Conservation (phyloP, 1,140 invertebrate species). For the Drosophila virilis region DNA sequence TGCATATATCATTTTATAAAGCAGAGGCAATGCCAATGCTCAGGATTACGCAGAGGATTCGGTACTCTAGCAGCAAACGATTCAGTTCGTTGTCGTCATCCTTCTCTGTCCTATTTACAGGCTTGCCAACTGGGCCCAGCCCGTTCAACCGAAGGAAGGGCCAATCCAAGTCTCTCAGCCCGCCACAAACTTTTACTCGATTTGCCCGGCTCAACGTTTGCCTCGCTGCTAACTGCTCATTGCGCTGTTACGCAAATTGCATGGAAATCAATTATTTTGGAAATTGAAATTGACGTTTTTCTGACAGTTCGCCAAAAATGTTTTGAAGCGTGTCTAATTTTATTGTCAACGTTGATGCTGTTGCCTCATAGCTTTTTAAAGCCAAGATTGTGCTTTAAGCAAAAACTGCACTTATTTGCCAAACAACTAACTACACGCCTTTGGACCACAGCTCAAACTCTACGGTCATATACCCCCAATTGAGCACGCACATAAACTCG, state of each 20-base stretch:
- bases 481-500: conserved; percentile 69
- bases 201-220: conserved; percentile 6
- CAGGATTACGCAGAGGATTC: conserved; percentile 31
- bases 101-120: conserved; percentile 22
- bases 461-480: conserved; percentile 55
- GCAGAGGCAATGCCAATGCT: conserved; percentile 1
- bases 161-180: neutral
- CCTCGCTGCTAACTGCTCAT: conserved; percentile 60
- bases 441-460: conserved; percentile 19
- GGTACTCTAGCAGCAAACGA: conserved; percentile 31
- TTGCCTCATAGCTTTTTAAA: conserved; percentile 16
- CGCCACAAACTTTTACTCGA: conserved; percentile 4
- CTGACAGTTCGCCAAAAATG: conserved; percentile 78
- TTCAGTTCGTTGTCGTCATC: conserved; percentile 20
- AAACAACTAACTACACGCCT: neutral
- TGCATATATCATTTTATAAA: conserved; percentile 51
- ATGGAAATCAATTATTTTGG: conserved; percentile 77
- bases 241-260: conserved; percentile 74
- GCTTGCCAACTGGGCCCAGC: conserved; percentile 1
- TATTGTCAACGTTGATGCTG: conserved; percentile 61
- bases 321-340: conserved; percentile 80
- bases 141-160: neutral
- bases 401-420: neutral
- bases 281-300: conserved; percentile 80
- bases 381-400: conserved; percentile 38